A percentile compares a stretch with the other conserved stretches of the same genome.
phyloP scores from a whole-genome alignment of 2,888 invertebrate genomes.

The Hirtodrosophila trivittata region DNA sequence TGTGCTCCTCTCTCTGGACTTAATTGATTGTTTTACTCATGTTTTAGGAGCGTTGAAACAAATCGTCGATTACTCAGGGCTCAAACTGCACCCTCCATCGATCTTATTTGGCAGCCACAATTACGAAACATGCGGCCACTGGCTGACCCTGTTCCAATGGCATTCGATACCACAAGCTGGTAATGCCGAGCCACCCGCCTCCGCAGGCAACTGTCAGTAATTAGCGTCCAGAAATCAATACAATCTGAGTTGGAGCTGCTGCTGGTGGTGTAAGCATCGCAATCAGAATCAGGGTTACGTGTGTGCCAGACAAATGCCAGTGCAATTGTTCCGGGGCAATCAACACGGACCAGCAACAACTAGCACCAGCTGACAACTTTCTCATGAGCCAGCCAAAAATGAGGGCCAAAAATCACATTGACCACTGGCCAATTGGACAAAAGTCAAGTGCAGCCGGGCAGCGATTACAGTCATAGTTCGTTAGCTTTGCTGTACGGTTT shows the following conservation, averaged over 20 bases:
- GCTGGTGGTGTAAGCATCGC: conserved; percentile 36
- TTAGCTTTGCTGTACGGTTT: conserved; percentile 37
- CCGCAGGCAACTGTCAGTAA: conserved; percentile 31
- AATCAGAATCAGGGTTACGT: conserved; percentile 46
- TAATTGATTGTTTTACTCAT: no score
- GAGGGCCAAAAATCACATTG: conserved; percentile 33
- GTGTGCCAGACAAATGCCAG: conserved; percentile 43
- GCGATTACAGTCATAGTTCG: conserved; percentile 65
- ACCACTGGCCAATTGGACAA: conserved; percentile 39
- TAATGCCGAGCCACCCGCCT: not conserved
- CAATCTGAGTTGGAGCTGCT: conserved; percentile 28
- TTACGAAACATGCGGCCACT: conserved; percentile 33
- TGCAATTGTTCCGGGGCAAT: conserved; percentile 57
- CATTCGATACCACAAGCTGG: no score
- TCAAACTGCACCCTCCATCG: no score
- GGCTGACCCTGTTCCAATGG: conserved; percentile 2
- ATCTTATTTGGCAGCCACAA: conserved; percentile 52
- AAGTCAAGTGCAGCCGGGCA: conserved; percentile 63
- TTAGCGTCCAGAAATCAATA: conserved; percentile 70
- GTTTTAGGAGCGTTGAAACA: no score
- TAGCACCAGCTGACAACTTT: conserved; percentile 64
- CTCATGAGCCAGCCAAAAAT: conserved; percentile 46
- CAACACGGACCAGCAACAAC: no score
- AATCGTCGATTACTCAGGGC: no score
- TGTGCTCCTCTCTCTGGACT: no score